A percentile compares a stretch with the other conserved stretches of the same genome.
phyloP scores from a whole-genome alignment of 1,140 invertebrate genomes.

The Drosophila prosaltans region DNA sequence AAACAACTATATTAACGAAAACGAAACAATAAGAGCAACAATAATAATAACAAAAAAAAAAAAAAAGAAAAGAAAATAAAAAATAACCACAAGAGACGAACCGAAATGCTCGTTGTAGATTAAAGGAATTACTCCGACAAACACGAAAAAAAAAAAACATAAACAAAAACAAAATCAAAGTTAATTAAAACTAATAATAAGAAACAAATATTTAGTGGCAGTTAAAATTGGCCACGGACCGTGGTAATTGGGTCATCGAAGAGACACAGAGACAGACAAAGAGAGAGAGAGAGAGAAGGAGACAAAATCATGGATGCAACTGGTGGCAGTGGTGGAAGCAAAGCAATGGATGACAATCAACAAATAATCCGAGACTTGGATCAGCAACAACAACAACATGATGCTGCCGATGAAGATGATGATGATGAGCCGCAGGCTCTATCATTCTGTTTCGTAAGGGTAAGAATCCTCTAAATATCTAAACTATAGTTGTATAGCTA shows the following conservation, averaged over 20 bases:
- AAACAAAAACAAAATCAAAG: constrained; percentile 13
- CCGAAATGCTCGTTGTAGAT: neutral
- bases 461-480: constrained; percentile 23
- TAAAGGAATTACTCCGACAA: neutral
- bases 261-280: too few species aligned
- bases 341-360: constrained; percentile 14
- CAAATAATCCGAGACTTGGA: neutral
- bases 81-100: constrained; percentile 5
- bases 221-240: constrained; percentile 17
- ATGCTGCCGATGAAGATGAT: constrained; percentile 15
- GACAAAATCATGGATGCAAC: neutral
- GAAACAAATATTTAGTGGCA: neutral
- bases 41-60: neutral
- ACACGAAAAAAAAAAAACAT: too few species aligned
- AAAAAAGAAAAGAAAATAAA: constrained; percentile 1
- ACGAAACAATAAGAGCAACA: neutral
- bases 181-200: constrained; percentile 19
- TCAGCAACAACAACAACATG: neutral
- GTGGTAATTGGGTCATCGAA: constrained; percentile 14
- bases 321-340: neutral
- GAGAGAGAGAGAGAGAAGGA: neutral
- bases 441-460: constrained; percentile 48
- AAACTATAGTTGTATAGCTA: too few species aligned
- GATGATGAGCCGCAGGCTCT: constrained; percentile 42
- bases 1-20: neutral